Base-by-base conservation (phyloP, 2,113 vertebrate species). In the Hyaena hyaena region DNA sequence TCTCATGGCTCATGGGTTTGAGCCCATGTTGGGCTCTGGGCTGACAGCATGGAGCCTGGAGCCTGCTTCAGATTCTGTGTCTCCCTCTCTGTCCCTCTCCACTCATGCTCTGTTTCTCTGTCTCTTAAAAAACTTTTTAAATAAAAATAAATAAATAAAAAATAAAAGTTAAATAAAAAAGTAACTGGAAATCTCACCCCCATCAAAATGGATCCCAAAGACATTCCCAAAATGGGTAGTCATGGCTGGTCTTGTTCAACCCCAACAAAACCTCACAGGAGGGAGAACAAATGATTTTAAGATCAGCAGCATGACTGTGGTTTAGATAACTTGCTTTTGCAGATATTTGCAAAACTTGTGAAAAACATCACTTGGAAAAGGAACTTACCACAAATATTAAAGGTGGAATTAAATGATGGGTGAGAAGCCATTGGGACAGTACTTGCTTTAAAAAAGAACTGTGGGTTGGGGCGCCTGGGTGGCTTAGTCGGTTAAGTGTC, bases 161-260 rank as follows among this genome's bases (percentile, higher is more conserved):
- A 58, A 58, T 58, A 58, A 61, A 61, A 61, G 58, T 0, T 86
- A 31, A 89, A 73, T 35, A 81, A 95, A 93, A 88, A 92, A 58
- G n/a, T 81, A 84, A 76, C 65, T 84, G 97, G 88, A 97, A 96
- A 96, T 98, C 97, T 97, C 58, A 96, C 96, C 73, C 73, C 96
- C 91, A 93, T 28, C 71, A 50, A 98, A 94, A 0, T 76, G 80
- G 88, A 97, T 93, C 61, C 79, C 71, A 39, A 14, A 97, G 96
- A 91, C 86, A 97, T 58, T 92, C 89, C 69, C 35, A 61, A 87
- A 95, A 92, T 73, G 96, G 91, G 69, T 92, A 97, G 93, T 93
- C 97, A 73, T 0, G 89, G 84, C 91, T 93, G 73, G 96, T 98
- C 98, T 98, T 98, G 88, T 97, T 77, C 93, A 98, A 98, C 96